phyloP scores from a whole-genome alignment of 2,888 invertebrate genomes.

The Polia nebulosa region DNA sequence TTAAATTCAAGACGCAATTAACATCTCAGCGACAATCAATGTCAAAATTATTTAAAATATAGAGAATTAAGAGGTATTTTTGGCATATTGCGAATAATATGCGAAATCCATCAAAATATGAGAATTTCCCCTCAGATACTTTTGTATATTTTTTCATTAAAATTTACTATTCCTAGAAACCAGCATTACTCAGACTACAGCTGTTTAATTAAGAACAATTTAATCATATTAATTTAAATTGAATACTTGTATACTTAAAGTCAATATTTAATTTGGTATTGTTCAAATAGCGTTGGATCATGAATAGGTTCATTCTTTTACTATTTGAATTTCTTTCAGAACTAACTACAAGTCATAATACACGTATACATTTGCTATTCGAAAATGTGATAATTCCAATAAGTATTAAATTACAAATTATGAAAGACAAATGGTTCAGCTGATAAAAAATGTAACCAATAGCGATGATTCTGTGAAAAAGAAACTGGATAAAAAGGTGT shows the following conservation, averaged over 20 bases:
- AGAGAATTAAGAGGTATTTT: too few relatives aligned
- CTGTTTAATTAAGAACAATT: slow-evolving; percentile 22
- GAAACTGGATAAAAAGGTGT: slow-evolving; percentile 18
- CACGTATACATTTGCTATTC: neutral
- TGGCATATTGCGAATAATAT: too few relatives aligned
- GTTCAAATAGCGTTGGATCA: slow-evolving; percentile 1
- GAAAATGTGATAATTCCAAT: neutral
- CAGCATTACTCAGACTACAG: slow-evolving; percentile 2
- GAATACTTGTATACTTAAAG: neutral
- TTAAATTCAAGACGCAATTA: too few relatives aligned
- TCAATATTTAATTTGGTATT: slow-evolving; percentile 31
- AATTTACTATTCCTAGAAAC: too few relatives aligned
- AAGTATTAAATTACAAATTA: neutral
- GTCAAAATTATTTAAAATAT: too few relatives aligned
- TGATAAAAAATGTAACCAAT: neutral
- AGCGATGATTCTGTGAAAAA: slow-evolving; percentile 1
- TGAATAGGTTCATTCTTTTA: neutral
- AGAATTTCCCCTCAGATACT: too few relatives aligned
- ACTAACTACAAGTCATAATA: neutral
- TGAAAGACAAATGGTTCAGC: neutral
- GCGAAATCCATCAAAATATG: too few relatives aligned
- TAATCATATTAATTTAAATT: slow-evolving; percentile 5
- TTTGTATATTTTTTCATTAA: too few relatives aligned
- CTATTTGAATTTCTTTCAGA: neutral
- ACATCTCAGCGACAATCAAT: too few relatives aligned